These are phyloP conservation scores for Prostheceraeus crozeri DNA, from an alignment of 2,888 invertebrate species.

Conservation along the genomic window DNA sequence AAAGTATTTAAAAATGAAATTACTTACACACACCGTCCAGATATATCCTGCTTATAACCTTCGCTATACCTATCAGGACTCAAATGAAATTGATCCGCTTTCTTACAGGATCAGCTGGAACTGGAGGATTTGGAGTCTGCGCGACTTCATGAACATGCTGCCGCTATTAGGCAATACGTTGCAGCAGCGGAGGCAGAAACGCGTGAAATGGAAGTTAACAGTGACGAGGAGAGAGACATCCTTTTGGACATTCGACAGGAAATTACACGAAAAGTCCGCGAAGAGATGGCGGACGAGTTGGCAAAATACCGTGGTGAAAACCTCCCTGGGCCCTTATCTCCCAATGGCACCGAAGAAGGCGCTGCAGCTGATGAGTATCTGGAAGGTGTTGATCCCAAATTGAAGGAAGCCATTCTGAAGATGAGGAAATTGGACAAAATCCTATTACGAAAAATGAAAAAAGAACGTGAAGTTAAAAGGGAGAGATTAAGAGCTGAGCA, in stretches of 20 bases:
- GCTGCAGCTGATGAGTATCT: slow-evolving; percentile 42
- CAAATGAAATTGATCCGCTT: too few species aligned
- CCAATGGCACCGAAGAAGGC: slow-evolving; percentile 37
- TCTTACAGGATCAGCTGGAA: too few species aligned
- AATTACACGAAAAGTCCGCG: slow-evolving; percentile 47
- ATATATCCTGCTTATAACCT: too few species aligned
- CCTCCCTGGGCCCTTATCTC: too few species aligned
- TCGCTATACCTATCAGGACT: too few species aligned
- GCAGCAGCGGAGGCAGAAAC: too few species aligned
- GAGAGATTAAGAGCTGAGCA: too few species aligned
- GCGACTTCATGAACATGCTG: too few species aligned
- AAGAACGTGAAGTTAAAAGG: slow-evolving; percentile 51
- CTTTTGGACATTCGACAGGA: slow-evolving; percentile 50
- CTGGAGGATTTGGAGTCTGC: too few species aligned
- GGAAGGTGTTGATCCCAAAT: slow-evolving; percentile 49
- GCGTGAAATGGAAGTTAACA: slow-evolving; percentile 47
- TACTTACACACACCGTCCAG: too few species aligned
- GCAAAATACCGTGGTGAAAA: slow-evolving; percentile 43
- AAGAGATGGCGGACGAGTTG: slow-evolving; percentile 51
- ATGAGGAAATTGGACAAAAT: slow-evolving; percentile 54
- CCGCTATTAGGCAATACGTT: too few species aligned
- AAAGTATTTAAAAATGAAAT: too few species aligned
- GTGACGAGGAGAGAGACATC: slow-evolving; percentile 51
- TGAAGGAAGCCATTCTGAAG: slow-evolving; percentile 50
- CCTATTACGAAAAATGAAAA: slow-evolving; percentile 46